Conservation (phyloP, 2,888 invertebrate genomes). For the Cylindroiulus punctatus region DNA sequence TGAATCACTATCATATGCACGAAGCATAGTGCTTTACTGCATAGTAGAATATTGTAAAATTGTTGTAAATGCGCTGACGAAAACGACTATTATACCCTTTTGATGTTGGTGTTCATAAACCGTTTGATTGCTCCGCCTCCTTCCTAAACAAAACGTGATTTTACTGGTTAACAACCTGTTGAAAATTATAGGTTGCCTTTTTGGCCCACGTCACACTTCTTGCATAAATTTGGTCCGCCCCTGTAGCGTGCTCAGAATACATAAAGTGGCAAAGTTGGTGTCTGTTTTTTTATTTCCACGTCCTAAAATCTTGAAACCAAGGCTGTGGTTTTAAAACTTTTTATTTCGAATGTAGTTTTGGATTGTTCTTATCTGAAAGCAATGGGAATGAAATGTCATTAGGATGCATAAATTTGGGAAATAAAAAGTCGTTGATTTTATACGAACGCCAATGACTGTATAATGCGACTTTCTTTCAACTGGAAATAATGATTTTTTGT, state of each 20-base stretch:
- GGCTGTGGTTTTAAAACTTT: not conserved
- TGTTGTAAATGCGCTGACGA: not conserved
- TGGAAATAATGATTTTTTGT: not conserved
- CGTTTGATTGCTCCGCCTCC: not conserved
- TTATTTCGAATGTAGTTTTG: not conserved
- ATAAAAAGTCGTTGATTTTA: slow-evolving; percentile 7
- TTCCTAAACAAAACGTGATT: not conserved
- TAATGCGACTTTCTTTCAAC: not conserved
- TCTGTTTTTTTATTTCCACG: not conserved
- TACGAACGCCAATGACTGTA: not conserved
- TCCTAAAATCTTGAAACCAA: not conserved
- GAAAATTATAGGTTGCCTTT: slow-evolving; percentile 33
- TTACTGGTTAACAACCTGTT: slow-evolving; percentile 29
- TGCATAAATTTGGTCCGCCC: slow-evolving; percentile 31
- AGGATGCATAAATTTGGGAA: not conserved
- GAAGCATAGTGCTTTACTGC: not conserved
- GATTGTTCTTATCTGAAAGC: not conserved
- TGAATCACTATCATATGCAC: too few species aligned
- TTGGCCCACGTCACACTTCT: slow-evolving; percentile 34
- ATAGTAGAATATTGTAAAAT: not conserved
- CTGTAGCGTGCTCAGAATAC: slow-evolving; percentile 5
- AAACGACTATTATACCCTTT: not conserved
- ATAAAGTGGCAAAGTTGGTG: not conserved
- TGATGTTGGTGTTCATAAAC: not conserved
- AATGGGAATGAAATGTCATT: not conserved